Conservation (phyloP, 2,113 vertebrate species). For the Burhinus bistriatus region DNA sequence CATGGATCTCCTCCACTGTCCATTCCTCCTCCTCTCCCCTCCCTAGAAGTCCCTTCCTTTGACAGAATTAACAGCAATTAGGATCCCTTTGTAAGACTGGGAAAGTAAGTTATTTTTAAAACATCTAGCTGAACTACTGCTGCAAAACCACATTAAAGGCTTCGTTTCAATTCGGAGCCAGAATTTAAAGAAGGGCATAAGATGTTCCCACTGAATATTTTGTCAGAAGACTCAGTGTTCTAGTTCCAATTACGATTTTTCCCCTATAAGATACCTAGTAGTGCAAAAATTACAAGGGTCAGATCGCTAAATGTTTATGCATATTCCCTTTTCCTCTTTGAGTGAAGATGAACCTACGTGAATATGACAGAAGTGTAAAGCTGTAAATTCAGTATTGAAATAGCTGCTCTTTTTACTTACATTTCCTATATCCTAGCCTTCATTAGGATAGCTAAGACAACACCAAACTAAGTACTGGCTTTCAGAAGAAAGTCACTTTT, state of each 20-base stretch:
- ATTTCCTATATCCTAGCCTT: neutral
- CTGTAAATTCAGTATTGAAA: neutral
- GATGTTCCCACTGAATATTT: neutral
- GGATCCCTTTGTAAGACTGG: neutral
- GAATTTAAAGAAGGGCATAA: neutral
- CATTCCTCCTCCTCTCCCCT: no score
- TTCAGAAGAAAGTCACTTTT: neutral
- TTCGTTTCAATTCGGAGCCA: neutral
- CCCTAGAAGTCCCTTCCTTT: rapidly evolving
- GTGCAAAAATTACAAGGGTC: neutral
- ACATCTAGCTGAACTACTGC: neutral
- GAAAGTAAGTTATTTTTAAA: neutral
- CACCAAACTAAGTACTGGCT: neutral
- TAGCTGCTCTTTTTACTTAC: neutral
- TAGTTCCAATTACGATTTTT: neutral
- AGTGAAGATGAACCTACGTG: neutral
- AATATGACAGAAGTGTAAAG: neutral
- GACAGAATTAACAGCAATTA: neutral
- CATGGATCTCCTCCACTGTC: neutral
- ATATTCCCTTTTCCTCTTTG: neutral
- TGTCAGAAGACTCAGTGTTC: neutral
- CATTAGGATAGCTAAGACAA: neutral
- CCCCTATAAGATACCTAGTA: neutral
- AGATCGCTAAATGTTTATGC: neutral
- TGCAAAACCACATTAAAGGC: neutral